Percentiles rank a stretch among this genome's conserved stretches.
Conservation (phyloP, 2,113 vertebrate genomes). For the Chitala chitala region DNA sequence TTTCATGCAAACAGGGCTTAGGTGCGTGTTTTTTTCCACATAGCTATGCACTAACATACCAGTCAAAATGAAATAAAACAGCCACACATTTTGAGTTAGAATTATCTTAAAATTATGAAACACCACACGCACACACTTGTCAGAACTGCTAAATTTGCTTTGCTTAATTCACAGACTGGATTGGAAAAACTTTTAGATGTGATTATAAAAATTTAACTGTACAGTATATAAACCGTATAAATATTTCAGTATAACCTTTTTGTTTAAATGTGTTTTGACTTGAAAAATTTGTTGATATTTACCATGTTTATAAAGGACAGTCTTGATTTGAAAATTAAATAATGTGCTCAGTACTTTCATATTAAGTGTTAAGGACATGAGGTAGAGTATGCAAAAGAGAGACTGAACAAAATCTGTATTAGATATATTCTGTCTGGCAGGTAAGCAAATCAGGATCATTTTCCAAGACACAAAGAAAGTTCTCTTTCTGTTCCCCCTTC, state of each 20-base stretch:
- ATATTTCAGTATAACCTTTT: neutral
- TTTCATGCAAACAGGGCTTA: constrained; percentile 32
- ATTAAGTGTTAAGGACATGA: constrained; percentile 10
- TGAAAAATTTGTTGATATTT: neutral
- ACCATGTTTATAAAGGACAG: neutral
- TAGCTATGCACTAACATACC: constrained; percentile 1
- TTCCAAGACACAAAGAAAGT: constrained; percentile 6
- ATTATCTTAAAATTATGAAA: neutral
- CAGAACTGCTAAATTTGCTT: no score
- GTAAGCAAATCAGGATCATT: constrained; percentile 11
- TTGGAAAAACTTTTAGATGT: no score
- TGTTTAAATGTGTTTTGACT: neutral
- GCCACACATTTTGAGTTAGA: neutral
- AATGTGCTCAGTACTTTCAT: neutral
- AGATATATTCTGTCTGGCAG: constrained; percentile 11
- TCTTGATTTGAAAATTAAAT: constrained; percentile 11
- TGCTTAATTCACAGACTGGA: no score
- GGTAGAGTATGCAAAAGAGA: neutral
- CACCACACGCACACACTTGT: no score
- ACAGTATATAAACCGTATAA: neutral
- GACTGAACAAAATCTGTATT: neutral
- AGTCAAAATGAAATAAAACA: neutral
- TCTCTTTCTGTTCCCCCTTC: neutral
- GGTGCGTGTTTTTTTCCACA: neutral
- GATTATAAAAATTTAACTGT: no score